These are phyloP conservation scores for Xanthia togata DNA, from an alignment of 2,888 invertebrate species.

Conservation along the genomic window DNA sequence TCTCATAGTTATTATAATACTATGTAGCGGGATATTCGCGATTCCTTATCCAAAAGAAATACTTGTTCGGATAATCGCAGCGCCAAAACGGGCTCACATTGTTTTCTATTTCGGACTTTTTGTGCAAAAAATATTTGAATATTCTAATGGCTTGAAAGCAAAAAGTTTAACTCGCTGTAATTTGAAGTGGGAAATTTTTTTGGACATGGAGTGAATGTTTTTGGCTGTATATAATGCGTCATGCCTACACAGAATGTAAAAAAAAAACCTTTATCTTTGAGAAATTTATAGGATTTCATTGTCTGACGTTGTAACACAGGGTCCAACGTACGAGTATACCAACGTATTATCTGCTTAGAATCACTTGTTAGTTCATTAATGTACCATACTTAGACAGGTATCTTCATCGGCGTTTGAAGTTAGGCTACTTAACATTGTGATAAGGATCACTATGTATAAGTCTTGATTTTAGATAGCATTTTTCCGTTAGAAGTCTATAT, in stretches of 20 bases:
- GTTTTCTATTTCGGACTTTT: conserved; percentile 62
- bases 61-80: conserved; percentile 64
- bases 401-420: neutral
- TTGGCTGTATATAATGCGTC: conserved; percentile 42
- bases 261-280: neutral
- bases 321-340: no score
- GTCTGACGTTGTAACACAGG: neutral
- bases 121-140: conserved; percentile 62
- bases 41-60: conserved; percentile 64
- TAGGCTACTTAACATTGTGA: neutral
- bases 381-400: neutral
- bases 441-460: neutral
- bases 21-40: conserved; percentile 66
- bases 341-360: neutral
- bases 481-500: neutral
- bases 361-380: neutral
- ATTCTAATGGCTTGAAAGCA: conserved; percentile 62
- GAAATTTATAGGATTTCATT: conserved; percentile 6
- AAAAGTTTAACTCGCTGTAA: conserved; percentile 58
- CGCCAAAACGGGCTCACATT: conserved; percentile 60
- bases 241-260: conserved; percentile 16
- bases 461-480: neutral
- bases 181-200: conserved; percentile 48
- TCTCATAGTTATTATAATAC: conserved; percentile 64
- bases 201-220: conserved; percentile 48